These are phyloP conservation scores for Cyrtorhinus lividipennis DNA, from an alignment of 1,140 invertebrate genomes.

Conservation along the genomic window DNA sequence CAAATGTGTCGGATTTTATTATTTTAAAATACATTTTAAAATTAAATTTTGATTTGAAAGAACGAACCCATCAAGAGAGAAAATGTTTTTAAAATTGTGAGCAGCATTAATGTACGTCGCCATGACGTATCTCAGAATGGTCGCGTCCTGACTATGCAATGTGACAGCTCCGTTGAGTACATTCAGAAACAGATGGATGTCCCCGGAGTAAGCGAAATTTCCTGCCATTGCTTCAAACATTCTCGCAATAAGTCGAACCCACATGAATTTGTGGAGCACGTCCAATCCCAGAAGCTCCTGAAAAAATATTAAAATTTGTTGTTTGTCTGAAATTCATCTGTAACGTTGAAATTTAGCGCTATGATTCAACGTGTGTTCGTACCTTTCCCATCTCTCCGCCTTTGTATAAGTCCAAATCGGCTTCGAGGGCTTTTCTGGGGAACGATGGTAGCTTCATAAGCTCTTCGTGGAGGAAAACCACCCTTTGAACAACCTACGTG, in stretches of 20 bases:
- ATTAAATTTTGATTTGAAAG: too few relatives aligned
- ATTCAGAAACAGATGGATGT: slow-evolving; percentile 95
- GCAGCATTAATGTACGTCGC: slow-evolving; percentile 95
- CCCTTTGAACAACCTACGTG: slow-evolving; percentile 70
- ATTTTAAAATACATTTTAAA: too few relatives aligned
- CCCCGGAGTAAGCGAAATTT: slow-evolving; percentile 93
- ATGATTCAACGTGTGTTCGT: too few relatives aligned
- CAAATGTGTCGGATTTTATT: too few relatives aligned
- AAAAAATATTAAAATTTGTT: slow-evolving; percentile 20
- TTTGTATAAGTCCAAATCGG: slow-evolving; percentile 86
- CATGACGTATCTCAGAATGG: slow-evolving; percentile 88
- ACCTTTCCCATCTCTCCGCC: slow-evolving; percentile 79
- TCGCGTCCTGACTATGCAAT: slow-evolving; percentile 89
- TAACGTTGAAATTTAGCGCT: too few relatives aligned
- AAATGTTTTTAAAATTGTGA: slow-evolving; percentile 97
- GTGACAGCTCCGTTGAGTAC: slow-evolving; percentile 95
- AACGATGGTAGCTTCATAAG: slow-evolving; percentile 97
- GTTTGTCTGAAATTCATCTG: too few relatives aligned
- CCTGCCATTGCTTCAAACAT: slow-evolving; percentile 99
- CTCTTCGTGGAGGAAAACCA: slow-evolving; percentile 98
- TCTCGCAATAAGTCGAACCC: slow-evolving; percentile 86
- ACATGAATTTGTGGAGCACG: slow-evolving; percentile 96
- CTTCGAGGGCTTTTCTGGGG: slow-evolving; percentile 92
- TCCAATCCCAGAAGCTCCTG: slow-evolving; percentile 85
- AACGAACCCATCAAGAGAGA: slow-evolving; percentile 89